Percentiles rank a stretch among this genome's conserved stretches.
Evolutionary conservation across 2,113 vertebrate genomes (phyloP).

Genomic region (Limnothrissa miodon): DNA sequence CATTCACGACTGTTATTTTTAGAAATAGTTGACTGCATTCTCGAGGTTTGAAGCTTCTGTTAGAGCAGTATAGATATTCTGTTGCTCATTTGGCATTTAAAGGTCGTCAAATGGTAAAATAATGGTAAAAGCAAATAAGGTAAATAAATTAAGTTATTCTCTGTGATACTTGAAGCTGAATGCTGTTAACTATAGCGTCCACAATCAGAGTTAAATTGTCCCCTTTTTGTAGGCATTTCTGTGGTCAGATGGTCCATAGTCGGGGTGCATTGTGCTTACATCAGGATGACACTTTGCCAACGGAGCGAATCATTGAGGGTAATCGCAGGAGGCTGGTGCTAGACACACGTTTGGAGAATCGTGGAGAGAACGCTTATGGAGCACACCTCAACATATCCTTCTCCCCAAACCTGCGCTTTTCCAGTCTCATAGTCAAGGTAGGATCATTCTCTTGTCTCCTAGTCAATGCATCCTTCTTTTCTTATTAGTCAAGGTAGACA

Average conservation of each 20-base stretch:
- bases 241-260: conserved; percentile 69
- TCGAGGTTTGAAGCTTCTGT: too few relatives aligned
- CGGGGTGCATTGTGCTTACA: conserved; percentile 57
- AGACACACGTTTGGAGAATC: conserved; percentile 85
- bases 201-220: neutral
- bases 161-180: too few relatives aligned
- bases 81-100: too few relatives aligned
- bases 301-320: conserved; percentile 78
- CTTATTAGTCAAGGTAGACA: too few relatives aligned
- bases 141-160: too few relatives aligned
- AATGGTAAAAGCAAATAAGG: too few relatives aligned
- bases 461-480: too few relatives aligned
- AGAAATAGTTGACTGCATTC: too few relatives aligned
- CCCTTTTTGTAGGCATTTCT: conserved; percentile 78
- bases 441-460: neutral
- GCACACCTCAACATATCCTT: conserved; percentile 83
- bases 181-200: neutral
- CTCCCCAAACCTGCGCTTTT: conserved; percentile 86
- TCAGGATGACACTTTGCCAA: conserved; percentile 37
- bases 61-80: too few relatives aligned
- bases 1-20: too few relatives aligned
- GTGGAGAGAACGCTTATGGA: conserved; percentile 89
- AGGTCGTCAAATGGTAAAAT: too few relatives aligned
- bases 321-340: conserved; percentile 81
- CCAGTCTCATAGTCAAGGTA: conserved; percentile 87